phyloP scores from a whole-genome alignment of 2,888 invertebrate species.

The Drosophila subsilvestris region DNA sequence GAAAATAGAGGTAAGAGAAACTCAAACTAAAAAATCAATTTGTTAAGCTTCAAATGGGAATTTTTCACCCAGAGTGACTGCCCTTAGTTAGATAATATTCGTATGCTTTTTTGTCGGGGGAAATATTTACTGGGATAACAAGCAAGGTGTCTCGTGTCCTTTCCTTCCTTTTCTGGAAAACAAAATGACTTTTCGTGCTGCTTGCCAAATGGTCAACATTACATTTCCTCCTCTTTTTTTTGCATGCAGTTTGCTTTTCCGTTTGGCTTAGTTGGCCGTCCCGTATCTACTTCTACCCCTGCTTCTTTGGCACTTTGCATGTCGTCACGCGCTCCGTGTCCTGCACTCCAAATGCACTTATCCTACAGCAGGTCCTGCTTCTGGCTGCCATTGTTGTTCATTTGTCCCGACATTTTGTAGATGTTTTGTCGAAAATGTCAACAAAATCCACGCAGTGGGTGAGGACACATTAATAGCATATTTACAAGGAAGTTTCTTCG shows the following conservation, averaged over 20 bases:
- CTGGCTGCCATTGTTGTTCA: constrained; percentile 36
- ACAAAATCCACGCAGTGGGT: constrained; percentile 57
- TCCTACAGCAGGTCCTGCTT: constrained; percentile 44
- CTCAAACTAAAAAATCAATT: constrained; percentile 59
- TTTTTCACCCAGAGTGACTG: constrained; percentile 26
- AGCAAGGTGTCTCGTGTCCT: constrained; percentile 42
- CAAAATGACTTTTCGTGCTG: constrained; percentile 72
- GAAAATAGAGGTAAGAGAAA: constrained; percentile 8
- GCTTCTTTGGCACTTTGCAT: constrained; percentile 65
- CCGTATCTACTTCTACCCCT: constrained; percentile 18
- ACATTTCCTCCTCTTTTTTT: constrained; percentile 50
- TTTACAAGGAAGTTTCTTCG: constrained; percentile 37
- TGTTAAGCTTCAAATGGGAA: constrained; percentile 51
- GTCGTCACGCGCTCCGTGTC: constrained; percentile 71
- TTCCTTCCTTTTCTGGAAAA: constrained; percentile 20
- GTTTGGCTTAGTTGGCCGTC: constrained; percentile 61
- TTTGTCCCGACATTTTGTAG: constrained; percentile 62
- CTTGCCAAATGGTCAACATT: constrained; percentile 77
- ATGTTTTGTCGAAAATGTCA: constrained; percentile 78
- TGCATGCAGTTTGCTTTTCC: constrained; percentile 72
- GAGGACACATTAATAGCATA: constrained; percentile 58
- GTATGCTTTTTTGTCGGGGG: constrained; percentile 41
- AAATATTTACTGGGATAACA: constrained; percentile 64
- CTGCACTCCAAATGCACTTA: constrained; percentile 75
- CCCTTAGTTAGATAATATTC: constrained; percentile 26